Evolutionary conservation across 2,888 invertebrate species (phyloP), one percentile per base, ranked within the genome.

Genomic region (Harpalus rufipes): DNA sequence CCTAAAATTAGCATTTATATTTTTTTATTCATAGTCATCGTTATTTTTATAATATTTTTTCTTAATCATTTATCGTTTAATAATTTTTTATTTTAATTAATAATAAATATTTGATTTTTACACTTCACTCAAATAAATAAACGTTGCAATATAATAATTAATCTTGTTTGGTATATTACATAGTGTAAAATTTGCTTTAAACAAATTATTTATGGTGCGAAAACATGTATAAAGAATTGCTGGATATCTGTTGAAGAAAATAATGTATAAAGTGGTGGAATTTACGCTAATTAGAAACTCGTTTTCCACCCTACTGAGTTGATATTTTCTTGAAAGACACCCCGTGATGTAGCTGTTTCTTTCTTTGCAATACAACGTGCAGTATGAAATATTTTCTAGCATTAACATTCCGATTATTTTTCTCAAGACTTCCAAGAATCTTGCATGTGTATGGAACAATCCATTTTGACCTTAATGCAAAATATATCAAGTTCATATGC

Each of bases 401-500:
- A 68, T 68, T 68, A 68, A 68, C 68, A 68, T 68, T 68, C 68
- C 68, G 8, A 0, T n/a, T 1, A 5, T 68, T 68, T 63, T 63
- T 18, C 63, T 18, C 7, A 25, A 10, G 21, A 32, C n/a, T 68
- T n/a, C 63, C 25, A 18, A 21, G 21, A 63, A 25, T 63, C 63
- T 63, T 21, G 63, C 18, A 12, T 21, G 63, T 63, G 18, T 63
- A 25, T 39, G 68, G n/a, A 68, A 68, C 68, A 68, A 68, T 68
- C 25, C 32, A 68, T 68, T 68, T 32, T 68, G 68, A 68, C 68
- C 68, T 68, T 68, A 68, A 68, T 68, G 68, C 39, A 39, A 68
- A 68, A 68, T 68, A 68, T 68, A 68, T 68, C 68, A 68, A 68
- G 68, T 68, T 68, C 68, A 68, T 63, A 16, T 21, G 25, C 68